Percentiles rank a stretch among this genome's conserved stretches.
phyloP scores from a whole-genome alignment of 2,888 invertebrate genomes.

The Torymus tubicola region DNA sequence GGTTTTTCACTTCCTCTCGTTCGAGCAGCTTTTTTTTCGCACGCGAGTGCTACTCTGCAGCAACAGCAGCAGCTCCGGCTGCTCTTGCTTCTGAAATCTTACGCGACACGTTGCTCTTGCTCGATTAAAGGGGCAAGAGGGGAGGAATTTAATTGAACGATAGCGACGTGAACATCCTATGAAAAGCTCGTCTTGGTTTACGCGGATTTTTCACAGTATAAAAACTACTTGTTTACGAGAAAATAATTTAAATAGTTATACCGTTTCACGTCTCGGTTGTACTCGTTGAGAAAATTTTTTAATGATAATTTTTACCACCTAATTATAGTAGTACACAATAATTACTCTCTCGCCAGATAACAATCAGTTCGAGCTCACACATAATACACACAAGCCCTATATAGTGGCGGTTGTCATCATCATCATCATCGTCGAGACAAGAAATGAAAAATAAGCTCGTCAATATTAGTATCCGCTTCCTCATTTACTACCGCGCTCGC shows the following conservation, averaged over 20 bases:
- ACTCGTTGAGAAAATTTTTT: too few species aligned
- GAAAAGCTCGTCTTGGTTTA: neutral
- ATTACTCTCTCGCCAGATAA: too few species aligned
- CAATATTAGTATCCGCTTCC: constrained; percentile 54
- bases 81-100: constrained; percentile 30
- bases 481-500: constrained; percentile 18
- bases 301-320: too few species aligned
- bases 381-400: too few species aligned
- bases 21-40: neutral
- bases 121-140: neutral
- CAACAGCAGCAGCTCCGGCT: neutral
- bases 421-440: constrained; percentile 1
- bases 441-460: constrained; percentile 31
- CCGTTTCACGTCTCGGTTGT: too few species aligned
- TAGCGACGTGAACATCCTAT: constrained; percentile 40
- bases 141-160: constrained; percentile 33
- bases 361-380: too few species aligned
- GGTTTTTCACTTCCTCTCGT: constrained; percentile 68
- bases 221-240: too few species aligned
- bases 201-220: neutral
- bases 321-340: too few species aligned
- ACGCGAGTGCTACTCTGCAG: too few species aligned
- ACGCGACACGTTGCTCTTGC: constrained; percentile 6
- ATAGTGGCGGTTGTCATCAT: too few species aligned
- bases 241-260: too few species aligned